These are phyloP conservation scores for Orthosia gracilis DNA, from an alignment of 2,888 invertebrate genomes.

Conservation along the genomic window DNA sequence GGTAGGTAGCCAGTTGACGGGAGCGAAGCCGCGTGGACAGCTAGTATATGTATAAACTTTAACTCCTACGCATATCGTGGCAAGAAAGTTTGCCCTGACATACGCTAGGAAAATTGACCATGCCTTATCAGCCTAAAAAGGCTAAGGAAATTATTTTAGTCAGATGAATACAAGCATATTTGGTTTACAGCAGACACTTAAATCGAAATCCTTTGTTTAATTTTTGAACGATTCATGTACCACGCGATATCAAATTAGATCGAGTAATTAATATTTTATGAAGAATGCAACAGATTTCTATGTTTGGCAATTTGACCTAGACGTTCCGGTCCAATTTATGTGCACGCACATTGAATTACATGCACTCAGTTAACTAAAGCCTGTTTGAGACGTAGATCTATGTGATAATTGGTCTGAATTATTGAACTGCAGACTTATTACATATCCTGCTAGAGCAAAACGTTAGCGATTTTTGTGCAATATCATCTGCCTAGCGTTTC, in stretches of 20 bases:
- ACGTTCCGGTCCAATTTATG: conserved; percentile 33
- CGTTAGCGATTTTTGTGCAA: too few species aligned
- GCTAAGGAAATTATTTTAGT: not conserved
- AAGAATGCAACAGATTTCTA: conserved; percentile 37
- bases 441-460: too few species aligned
- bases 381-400: not conserved
- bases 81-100: too few species aligned
- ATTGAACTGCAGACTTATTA: too few species aligned
- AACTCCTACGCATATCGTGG: too few species aligned
- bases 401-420: not conserved
- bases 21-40: too few species aligned
- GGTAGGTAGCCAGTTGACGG: too few species aligned
- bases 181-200: not conserved
- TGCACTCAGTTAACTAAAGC: not conserved
- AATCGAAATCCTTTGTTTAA: not conserved
- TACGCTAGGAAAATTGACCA: too few species aligned
- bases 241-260: conserved; percentile 4
- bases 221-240: not conserved
- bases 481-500: too few species aligned
- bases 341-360: conserved; percentile 39
- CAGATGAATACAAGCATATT: not conserved
- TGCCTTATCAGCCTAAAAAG: too few species aligned
- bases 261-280: conserved; percentile 6
- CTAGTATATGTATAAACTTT: not conserved
- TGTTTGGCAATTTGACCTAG: conserved; percentile 41